Percentiles rank a stretch among this genome's conserved stretches.
These are phyloP conservation scores for Catocala sponsa DNA, from an alignment of 2,888 invertebrate genomes.

Conservation along the genomic window DNA sequence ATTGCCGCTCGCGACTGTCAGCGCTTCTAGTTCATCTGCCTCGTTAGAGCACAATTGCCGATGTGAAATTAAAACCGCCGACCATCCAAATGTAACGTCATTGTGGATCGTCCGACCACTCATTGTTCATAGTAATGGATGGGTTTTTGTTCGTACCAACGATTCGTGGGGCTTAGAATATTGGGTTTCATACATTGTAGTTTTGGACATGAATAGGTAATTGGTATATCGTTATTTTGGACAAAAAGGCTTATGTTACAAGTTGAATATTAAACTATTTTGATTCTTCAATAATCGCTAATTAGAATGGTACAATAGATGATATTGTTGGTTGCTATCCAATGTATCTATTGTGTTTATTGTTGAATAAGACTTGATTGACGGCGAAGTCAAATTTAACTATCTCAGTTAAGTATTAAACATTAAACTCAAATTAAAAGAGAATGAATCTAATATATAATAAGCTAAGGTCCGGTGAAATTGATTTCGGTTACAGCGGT, in stretches of 20 bases:
- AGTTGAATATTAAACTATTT: background rate
- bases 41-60: slow-evolving; percentile 81
- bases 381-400: too few relatives aligned
- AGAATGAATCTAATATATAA: too few relatives aligned
- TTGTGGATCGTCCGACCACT: slow-evolving; percentile 43
- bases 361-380: too few relatives aligned
- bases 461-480: too few relatives aligned
- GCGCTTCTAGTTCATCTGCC: slow-evolving; percentile 81
- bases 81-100: slow-evolving; percentile 59
- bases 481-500: too few relatives aligned
- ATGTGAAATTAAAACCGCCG: slow-evolving; percentile 79
- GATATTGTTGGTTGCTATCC: too few relatives aligned
- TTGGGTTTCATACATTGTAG: slow-evolving; percentile 9
- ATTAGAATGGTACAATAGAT: too few relatives aligned
- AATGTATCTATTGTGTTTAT: too few relatives aligned
- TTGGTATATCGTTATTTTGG: background rate
- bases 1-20: slow-evolving; percentile 83
- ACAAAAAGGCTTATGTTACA: background rate
- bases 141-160: slow-evolving; percentile 22
- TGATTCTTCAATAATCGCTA: too few relatives aligned
- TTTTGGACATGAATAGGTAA: slow-evolving; percentile 8
- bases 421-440: too few relatives aligned
- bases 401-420: too few relatives aligned
- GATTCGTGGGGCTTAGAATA: slow-evolving; percentile 16
- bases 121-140: slow-evolving; percentile 43